These are phyloP conservation scores for Ormyrus labotus DNA, from an alignment of 2,888 invertebrate species.

Conservation along the genomic window DNA sequence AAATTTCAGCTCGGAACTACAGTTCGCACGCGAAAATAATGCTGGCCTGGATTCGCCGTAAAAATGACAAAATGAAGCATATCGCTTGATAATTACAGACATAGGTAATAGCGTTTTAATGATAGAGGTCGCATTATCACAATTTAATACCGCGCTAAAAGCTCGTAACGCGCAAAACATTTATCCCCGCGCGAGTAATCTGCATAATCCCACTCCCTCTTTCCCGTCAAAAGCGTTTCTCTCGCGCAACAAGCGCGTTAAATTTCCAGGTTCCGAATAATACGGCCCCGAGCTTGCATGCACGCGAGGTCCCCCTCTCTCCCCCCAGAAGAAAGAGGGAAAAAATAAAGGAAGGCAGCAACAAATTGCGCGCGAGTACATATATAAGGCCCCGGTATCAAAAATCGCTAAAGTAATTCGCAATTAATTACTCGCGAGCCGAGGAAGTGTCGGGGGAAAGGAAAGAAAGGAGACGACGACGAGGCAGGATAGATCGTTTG, in stretches of 20 bases:
- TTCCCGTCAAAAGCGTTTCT: background rate
- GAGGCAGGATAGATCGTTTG: slow-evolving; percentile 38
- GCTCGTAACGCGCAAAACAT: slow-evolving; percentile 9
- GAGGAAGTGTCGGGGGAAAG: slow-evolving; percentile 8
- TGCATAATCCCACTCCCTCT: slow-evolving; percentile 18
- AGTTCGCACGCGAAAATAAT: too few species aligned
- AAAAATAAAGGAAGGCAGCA: background rate
- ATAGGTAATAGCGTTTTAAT: slow-evolving; percentile 40
- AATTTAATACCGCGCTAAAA: slow-evolving; percentile 32
- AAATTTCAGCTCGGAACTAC: too few species aligned
- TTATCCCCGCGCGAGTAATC: slow-evolving; percentile 5
- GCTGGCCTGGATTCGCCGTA: too few species aligned
- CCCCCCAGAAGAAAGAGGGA: background rate
- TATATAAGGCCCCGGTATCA: slow-evolving; percentile 15
- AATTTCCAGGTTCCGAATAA: slow-evolving; percentile 12
- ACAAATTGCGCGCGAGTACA: slow-evolving; percentile 30
- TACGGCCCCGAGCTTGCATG: background rate
- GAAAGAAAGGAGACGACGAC: background rate
- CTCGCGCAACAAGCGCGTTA: slow-evolving; percentile 7
- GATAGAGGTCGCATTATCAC: slow-evolving; percentile 2
- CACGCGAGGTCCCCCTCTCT: background rate
- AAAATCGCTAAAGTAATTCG: slow-evolving; percentile 49
- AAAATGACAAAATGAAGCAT: too few species aligned
- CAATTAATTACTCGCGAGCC: slow-evolving; percentile 46
- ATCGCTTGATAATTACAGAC: too few species aligned